Conservation (phyloP, 2,888 invertebrate genomes). For the Epistrophe grossulariae region DNA sequence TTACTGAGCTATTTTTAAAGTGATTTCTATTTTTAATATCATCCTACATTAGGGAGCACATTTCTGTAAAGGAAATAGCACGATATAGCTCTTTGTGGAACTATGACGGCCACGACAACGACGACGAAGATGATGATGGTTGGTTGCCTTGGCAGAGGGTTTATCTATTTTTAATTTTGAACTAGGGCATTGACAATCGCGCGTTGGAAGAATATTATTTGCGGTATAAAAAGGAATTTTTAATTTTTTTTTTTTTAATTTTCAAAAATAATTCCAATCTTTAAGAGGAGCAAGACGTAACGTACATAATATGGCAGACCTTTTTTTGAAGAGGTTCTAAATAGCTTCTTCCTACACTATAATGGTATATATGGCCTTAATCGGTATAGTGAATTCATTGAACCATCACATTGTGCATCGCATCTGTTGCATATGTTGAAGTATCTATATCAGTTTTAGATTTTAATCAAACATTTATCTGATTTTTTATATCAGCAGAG, state of each 20-base stretch:
- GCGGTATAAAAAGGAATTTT: slow-evolving; percentile 11
- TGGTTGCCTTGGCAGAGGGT: slow-evolving; percentile 34
- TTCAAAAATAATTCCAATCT: slow-evolving; percentile 4
- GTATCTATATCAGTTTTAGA: slow-evolving; percentile 1
- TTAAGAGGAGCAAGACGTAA: slow-evolving; percentile 9
- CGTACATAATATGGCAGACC: no score
- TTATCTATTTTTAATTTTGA: slow-evolving; percentile 66
- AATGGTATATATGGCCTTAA: slow-evolving; percentile 29
- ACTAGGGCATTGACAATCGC: slow-evolving; percentile 63
- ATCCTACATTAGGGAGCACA: slow-evolving; percentile 55
- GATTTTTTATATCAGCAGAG: slow-evolving; percentile 1
- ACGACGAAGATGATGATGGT: background rate
- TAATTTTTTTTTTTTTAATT: slow-evolving; percentile 9
- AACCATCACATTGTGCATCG: background rate
- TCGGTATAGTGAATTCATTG: slow-evolving; percentile 21
- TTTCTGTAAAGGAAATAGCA: slow-evolving; percentile 32
- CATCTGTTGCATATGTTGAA: slow-evolving; percentile 3
- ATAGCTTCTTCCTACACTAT: slow-evolving; percentile 57
- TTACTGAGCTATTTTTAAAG: slow-evolving; percentile 63
- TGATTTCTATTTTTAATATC: slow-evolving; percentile 60
- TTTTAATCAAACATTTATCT: slow-evolving; percentile 8
- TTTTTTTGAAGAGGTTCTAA: slow-evolving; percentile 13
- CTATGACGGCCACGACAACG: background rate
- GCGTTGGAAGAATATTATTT: slow-evolving; percentile 26
- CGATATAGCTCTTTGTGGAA: background rate